These are phyloP conservation scores for Bufo gargarizans DNA, from an alignment of 2,113 vertebrate genomes.

Conservation along the genomic window DNA sequence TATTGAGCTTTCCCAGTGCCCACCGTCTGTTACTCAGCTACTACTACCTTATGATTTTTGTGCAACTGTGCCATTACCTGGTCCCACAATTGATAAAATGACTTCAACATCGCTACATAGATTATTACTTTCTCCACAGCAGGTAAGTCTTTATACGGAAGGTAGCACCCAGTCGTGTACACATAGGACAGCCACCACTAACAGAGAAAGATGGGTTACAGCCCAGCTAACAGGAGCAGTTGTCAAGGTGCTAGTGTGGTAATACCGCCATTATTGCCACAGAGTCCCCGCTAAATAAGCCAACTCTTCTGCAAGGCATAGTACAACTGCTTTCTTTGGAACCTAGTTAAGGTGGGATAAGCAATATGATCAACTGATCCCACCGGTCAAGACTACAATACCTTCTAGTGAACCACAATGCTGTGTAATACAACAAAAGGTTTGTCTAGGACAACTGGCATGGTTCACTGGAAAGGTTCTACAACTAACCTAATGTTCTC, in stretches of 20 bases:
- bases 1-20: not conserved
- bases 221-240: constrained; percentile 15
- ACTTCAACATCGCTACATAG: not conserved
- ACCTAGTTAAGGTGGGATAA: not conserved
- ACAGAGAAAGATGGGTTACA: not conserved
- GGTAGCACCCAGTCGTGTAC: not conserved
- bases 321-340: not conserved
- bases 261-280: not conserved
- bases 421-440: not conserved
- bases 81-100: not conserved
- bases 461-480: not conserved
- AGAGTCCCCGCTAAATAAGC: not conserved
- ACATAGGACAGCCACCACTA: not conserved
- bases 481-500: not conserved
- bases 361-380: no score
- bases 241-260: constrained; percentile 39
- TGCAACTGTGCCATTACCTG: not conserved
- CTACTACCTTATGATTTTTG: no score
- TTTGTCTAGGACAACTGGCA: not conserved
- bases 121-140: not conserved
- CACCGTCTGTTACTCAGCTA: no score
- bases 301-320: not conserved
- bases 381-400: not conserved
- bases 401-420: not conserved
- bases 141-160: not conserved